phyloP scores from a whole-genome alignment of 2,888 invertebrate species.

The Athalia cordata region DNA sequence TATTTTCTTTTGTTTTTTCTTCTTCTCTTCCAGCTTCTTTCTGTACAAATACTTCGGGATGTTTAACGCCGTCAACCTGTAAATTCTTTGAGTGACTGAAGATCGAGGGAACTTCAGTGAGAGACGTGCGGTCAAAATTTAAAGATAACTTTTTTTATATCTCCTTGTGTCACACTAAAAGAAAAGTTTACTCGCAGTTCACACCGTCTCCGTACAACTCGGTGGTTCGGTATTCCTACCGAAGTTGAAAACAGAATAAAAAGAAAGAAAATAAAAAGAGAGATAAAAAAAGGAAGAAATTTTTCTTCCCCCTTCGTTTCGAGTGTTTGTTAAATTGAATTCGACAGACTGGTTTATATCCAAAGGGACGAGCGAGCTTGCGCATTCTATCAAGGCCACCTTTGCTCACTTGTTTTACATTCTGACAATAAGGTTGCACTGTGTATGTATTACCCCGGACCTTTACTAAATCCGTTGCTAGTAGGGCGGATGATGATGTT shows the following conservation, averaged over 20 bases:
- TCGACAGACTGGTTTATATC: conserved; percentile 9
- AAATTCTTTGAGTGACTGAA: too few species aligned
- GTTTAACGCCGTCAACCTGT: neutral
- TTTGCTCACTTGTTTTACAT: conserved; percentile 2
- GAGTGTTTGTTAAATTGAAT: conserved; percentile 19
- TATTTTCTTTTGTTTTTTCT: too few species aligned
- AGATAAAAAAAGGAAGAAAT: neutral
- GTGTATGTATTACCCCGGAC: neutral
- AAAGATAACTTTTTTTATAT: neutral
- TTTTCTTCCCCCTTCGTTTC: too few species aligned
- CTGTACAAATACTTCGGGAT: neutral
- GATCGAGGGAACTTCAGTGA: neutral
- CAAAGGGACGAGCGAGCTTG: neutral
- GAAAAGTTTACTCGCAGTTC: neutral
- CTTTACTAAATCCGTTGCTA: neutral
- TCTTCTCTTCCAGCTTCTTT: too few species aligned
- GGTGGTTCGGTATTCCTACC: too few species aligned
- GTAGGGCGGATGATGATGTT: conserved; percentile 19
- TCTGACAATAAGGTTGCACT: neutral
- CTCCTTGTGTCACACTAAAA: neutral
- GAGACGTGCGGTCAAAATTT: conserved; percentile 10
- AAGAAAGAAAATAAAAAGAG: neutral
- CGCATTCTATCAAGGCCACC: too few species aligned
- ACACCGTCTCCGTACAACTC: neutral
- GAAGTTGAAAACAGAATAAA: neutral